Percentiles rank a stretch among this genome's conserved stretches.
phyloP scores from a whole-genome alignment of 1,140 invertebrate species.

The Temnothorax curvispinosus region DNA sequence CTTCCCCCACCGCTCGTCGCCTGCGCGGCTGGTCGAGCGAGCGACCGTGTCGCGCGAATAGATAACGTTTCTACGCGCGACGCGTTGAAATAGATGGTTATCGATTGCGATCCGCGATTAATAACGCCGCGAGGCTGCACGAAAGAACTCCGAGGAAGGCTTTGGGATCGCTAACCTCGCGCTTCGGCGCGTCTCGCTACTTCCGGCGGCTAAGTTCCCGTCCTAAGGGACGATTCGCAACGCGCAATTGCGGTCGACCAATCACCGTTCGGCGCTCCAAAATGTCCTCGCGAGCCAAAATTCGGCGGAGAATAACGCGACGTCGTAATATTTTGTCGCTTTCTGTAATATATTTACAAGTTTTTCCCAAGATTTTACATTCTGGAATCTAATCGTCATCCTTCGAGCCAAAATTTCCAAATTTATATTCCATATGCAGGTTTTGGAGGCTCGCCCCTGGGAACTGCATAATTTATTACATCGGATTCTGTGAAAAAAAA shows the following conservation, averaged over 20 bases:
- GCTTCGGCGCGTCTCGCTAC: slow-evolving; percentile 4
- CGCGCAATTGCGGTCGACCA: neutral
- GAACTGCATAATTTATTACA: too few relatives aligned
- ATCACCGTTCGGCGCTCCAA: neutral
- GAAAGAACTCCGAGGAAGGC: neutral
- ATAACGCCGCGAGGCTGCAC: neutral
- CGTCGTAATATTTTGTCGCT: too few relatives aligned
- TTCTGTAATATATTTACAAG: too few relatives aligned
- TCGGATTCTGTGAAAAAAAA: too few relatives aligned
- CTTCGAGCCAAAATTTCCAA: too few relatives aligned
- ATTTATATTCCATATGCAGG: too few relatives aligned
- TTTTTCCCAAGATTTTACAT: too few relatives aligned
- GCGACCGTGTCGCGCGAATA: neutral
- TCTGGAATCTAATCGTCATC: too few relatives aligned
- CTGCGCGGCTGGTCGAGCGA: slow-evolving; percentile 49
- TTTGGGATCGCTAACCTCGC: neutral
- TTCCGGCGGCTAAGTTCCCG: slow-evolving; percentile 60
- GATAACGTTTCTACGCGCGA: too few relatives aligned
- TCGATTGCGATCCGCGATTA: neutral
- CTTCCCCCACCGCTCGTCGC: too few relatives aligned
- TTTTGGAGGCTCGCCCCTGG: too few relatives aligned
- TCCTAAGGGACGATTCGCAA: slow-evolving; percentile 58
- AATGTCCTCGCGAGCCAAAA: neutral
- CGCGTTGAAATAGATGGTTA: neutral
- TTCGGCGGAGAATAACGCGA: too few relatives aligned